A percentile compares a stretch with the other conserved stretches of the same genome.
Conservation (phyloP, 2,113 vertebrate species). For the Ophiodon elongatus region DNA sequence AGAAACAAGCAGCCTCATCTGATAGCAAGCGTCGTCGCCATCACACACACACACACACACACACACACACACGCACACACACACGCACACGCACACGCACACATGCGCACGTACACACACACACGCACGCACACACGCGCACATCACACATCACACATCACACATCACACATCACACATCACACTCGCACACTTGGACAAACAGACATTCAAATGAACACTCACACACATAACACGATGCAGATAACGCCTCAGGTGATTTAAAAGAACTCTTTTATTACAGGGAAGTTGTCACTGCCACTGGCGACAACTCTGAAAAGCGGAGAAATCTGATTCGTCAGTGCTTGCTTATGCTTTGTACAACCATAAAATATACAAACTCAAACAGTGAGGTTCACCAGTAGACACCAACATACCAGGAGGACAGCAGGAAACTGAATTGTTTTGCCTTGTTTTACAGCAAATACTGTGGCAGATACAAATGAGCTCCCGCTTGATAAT, state of each 20-base stretch:
- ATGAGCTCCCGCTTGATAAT: constrained; percentile 10
- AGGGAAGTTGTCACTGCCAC: constrained; percentile 60
- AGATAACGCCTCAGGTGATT: constrained; percentile 45
- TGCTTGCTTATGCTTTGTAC: constrained; percentile 60
- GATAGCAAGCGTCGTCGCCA: constrained; percentile 54
- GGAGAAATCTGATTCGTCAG: constrained; percentile 62
- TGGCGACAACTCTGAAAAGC: constrained; percentile 46
- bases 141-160: background rate
- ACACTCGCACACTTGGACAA: constrained; percentile 1
- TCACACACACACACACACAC: constrained; percentile 15
- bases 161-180: constrained; percentile 12
- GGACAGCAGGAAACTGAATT: constrained; percentile 3
- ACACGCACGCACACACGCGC: background rate
- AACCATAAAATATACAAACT: constrained; percentile 68
- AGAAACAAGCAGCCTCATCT: constrained; percentile 72
- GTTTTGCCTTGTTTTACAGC: background rate
- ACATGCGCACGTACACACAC: constrained; percentile 25
- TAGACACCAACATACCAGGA: constrained; percentile 11
- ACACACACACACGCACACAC: constrained; percentile 16
- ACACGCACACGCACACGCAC: constrained; percentile 31
- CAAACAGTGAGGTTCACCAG: constrained; percentile 29
- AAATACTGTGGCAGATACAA: background rate
- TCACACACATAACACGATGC: constrained; percentile 6
- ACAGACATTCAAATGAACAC: constrained; percentile 1
- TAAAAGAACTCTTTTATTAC: constrained; percentile 74